Conservation (phyloP, 2,797 vertebrate genomes). For the Pipistrellus pygmaeus region DNA sequence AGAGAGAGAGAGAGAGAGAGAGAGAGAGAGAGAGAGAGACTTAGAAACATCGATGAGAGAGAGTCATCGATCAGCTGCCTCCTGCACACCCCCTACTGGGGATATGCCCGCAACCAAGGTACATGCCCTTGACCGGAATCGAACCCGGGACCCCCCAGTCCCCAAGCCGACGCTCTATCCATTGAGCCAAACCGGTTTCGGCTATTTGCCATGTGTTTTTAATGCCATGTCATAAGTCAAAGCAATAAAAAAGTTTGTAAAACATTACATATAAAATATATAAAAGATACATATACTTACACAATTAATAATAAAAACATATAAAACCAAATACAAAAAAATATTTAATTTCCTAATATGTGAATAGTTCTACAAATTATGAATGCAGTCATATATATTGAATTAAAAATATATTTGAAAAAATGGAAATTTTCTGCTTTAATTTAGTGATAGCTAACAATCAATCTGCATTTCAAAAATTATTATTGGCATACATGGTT, state of each 20-base stretch:
- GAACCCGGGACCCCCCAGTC: too few species aligned
- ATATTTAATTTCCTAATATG: background rate
- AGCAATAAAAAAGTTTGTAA: background rate
- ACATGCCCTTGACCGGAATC: too few species aligned
- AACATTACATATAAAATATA: background rate
- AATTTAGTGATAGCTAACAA: background rate
- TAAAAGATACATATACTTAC: background rate
- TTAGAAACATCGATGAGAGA: too few species aligned
- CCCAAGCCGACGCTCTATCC: too few species aligned
- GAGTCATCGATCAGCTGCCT: too few species aligned
- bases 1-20: too few species aligned
- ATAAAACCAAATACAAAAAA: background rate
- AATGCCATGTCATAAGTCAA: conserved; percentile 5
- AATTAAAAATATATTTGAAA: background rate
- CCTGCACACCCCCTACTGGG: too few species aligned
- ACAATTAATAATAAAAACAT: background rate
- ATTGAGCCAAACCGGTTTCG: too few species aligned
- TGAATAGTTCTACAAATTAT: background rate
- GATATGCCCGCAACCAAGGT: too few species aligned
- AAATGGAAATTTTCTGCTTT: background rate
- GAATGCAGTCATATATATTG: background rate
- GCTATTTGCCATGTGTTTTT: background rate
- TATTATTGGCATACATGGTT: background rate
- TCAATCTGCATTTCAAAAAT: background rate
- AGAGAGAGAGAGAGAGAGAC: too few species aligned